Percentiles rank a stretch among this genome's conserved stretches.
Conservation (phyloP, 1,140 invertebrate genomes). For the Notospermus geniculatus region DNA sequence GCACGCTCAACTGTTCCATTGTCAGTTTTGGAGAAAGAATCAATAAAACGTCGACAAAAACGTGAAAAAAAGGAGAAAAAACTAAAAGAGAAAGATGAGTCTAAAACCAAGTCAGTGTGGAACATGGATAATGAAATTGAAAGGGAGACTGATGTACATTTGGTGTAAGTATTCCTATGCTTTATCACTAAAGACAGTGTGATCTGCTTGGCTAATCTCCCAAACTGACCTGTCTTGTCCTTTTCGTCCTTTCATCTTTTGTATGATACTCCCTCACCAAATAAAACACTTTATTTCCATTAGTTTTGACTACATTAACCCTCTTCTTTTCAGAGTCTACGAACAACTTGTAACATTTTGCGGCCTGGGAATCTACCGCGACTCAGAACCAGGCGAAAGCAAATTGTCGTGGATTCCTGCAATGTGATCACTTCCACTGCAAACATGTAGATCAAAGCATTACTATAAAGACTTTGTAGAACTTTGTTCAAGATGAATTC, state of each 20-base stretch:
- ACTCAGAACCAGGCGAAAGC: slow-evolving; percentile 30
- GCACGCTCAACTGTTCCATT: slow-evolving; percentile 28
- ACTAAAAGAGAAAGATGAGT: slow-evolving; percentile 35
- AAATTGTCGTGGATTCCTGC: slow-evolving; percentile 32
- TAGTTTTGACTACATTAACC: not conserved
- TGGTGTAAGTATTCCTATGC: slow-evolving; percentile 31
- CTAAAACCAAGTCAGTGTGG: slow-evolving; percentile 40
- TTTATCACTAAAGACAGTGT: no score
- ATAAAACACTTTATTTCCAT: not conserved
- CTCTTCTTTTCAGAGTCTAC: slow-evolving; percentile 35
- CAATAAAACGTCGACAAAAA: slow-evolving; percentile 28
- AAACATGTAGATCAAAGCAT: no score
- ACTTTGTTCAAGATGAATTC: no score
- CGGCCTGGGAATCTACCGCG: slow-evolving; percentile 35
- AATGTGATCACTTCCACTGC: not conserved
- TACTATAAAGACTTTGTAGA: no score
- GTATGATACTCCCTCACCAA: no score
- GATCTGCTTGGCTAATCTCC: no score
- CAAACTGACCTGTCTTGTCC: no score
- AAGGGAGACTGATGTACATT: slow-evolving; percentile 30
- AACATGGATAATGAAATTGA: slow-evolving; percentile 45
- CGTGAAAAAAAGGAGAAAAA: slow-evolving; percentile 45
- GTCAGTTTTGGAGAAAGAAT: slow-evolving; percentile 31
- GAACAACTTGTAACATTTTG: slow-evolving; percentile 34
- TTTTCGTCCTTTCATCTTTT: no score